Conservation (phyloP, 2,888 invertebrate species). For the Lasius platythorax region DNA sequence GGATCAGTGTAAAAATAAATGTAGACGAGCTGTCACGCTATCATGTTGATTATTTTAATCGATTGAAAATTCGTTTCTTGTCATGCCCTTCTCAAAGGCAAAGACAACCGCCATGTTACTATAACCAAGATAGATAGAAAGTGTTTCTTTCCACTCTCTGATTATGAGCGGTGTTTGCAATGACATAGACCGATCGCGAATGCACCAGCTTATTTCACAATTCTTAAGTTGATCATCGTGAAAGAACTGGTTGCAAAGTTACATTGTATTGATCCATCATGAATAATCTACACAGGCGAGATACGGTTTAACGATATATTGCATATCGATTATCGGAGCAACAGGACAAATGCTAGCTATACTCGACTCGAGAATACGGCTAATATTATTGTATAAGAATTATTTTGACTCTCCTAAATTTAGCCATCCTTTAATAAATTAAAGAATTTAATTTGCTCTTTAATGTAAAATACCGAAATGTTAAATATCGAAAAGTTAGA, state of each 20-base stretch:
- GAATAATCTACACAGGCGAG: conserved; percentile 41
- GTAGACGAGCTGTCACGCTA: neutral
- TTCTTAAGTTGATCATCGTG: neutral
- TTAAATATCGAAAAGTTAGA: neutral
- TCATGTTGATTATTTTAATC: neutral
- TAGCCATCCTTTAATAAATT: neutral
- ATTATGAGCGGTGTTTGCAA: neutral
- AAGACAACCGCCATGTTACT: neutral
- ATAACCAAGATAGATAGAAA: neutral
- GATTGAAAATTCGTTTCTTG: neutral
- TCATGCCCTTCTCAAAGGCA: no score
- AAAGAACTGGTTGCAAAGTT: neutral
- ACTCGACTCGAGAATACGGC: neutral
- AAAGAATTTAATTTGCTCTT: neutral
- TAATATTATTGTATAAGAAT: neutral
- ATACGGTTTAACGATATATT: conserved; percentile 39
- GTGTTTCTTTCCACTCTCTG: neutral
- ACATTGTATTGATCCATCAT: conserved; percentile 50
- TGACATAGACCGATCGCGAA: neutral
- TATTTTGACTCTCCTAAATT: neutral
- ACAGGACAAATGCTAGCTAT: neutral
- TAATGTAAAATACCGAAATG: neutral
- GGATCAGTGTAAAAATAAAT: neutral
- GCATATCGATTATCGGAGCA: conserved; percentile 20
- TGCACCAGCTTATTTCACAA: neutral